Evolutionary conservation across 2,797 vertebrate genomes (phyloP).

Genomic region (Odontamblyopus lacepedii): DNA sequence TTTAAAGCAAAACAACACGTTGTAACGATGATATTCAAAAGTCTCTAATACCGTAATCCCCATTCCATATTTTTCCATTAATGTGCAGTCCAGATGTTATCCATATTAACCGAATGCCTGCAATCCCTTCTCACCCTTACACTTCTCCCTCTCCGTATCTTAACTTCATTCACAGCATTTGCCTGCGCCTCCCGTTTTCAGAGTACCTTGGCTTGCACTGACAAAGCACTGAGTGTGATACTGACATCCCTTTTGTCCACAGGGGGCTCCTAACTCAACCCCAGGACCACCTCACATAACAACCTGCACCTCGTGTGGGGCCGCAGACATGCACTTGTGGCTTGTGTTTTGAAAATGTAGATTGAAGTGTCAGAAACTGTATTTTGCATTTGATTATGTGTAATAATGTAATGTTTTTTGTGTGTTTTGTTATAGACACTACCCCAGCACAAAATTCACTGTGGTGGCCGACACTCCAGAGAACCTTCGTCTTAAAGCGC

Average conservation of each 20-base stretch:
- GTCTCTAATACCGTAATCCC: no score
- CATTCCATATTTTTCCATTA: background rate
- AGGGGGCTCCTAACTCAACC: constrained; percentile 63
- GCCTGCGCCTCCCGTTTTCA: constrained; percentile 44
- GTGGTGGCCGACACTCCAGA: constrained; percentile 96
- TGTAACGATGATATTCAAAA: no score
- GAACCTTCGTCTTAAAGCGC: constrained; percentile 96
- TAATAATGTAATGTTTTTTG: constrained; percentile 33
- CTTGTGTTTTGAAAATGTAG: constrained; percentile 45
- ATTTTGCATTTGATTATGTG: constrained; percentile 27
- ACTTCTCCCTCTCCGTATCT: constrained; percentile 24
- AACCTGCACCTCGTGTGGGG: constrained; percentile 48
- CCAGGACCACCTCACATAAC: constrained; percentile 67
- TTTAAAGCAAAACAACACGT: no score
- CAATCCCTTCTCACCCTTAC: constrained; percentile 44
- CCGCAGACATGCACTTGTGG: constrained; percentile 51
- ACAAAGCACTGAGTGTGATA: constrained; percentile 54
- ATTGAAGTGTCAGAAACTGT: constrained; percentile 25
- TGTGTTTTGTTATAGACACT: constrained; percentile 85
- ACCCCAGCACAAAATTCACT: constrained; percentile 96
- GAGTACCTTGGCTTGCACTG: constrained; percentile 54
- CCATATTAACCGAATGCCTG: background rate
- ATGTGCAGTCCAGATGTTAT: background rate
- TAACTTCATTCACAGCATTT: constrained; percentile 21
- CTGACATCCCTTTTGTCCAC: constrained; percentile 69